phyloP scores from a whole-genome alignment of 2,113 vertebrate species.

The Heliornis fulica region DNA sequence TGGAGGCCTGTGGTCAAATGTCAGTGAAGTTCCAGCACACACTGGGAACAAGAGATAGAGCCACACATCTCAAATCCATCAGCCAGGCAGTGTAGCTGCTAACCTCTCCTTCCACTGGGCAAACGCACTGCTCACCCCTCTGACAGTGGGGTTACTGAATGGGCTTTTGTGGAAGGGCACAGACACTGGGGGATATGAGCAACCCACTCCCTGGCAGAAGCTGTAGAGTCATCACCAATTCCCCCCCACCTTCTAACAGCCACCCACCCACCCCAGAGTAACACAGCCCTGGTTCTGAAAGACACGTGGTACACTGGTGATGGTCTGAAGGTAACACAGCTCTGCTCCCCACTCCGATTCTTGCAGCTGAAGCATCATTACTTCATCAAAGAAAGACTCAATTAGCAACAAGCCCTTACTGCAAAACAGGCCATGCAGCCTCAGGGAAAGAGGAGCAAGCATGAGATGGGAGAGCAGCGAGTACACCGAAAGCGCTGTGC shows the following conservation, averaged over 20 bases:
- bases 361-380: background rate
- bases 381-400: background rate
- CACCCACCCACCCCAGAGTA: rapidly evolving
- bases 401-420: background rate
- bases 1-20: background rate
- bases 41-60: background rate
- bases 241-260: background rate
- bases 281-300: background rate
- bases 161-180: too few species aligned
- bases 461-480: background rate
- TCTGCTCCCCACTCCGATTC: background rate
- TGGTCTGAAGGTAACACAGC: background rate
- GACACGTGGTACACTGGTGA: rapidly evolving
- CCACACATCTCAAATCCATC: background rate
- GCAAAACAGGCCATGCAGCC: background rate
- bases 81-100: background rate
- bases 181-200: background rate
- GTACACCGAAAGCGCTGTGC: background rate
- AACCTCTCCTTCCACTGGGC: background rate
- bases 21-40: background rate
- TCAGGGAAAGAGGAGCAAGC: background rate
- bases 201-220: background rate
- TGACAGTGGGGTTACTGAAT: background rate
- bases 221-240: background rate
- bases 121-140: too few species aligned